Evolutionary conservation across 2,888 invertebrate species (phyloP).

Genomic region (Trachelus tabidus): DNA sequence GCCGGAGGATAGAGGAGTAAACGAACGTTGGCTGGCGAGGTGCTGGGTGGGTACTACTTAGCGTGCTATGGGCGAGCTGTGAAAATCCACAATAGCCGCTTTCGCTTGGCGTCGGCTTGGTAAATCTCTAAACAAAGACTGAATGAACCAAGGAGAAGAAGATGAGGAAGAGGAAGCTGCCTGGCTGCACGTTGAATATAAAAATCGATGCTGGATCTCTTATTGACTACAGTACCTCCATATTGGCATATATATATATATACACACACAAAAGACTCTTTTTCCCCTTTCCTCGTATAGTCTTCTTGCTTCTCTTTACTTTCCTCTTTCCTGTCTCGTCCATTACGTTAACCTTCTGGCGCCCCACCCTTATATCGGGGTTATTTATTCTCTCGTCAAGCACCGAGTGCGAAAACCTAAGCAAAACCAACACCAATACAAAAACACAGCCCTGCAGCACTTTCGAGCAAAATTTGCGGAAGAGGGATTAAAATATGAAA

Average conservation of each 20-base stretch:
- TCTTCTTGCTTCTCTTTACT: background rate
- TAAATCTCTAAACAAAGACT: slow-evolving; percentile 2
- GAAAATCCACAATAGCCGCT: background rate
- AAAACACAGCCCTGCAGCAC: background rate
- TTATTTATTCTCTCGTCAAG: background rate
- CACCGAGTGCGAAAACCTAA: background rate
- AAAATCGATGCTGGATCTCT: slow-evolving; percentile 1
- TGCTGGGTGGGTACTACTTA: background rate
- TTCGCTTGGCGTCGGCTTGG: background rate
- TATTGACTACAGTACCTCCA: background rate
- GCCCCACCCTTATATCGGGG: background rate
- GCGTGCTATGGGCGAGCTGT: slow-evolving; percentile 2
- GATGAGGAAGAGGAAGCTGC: background rate
- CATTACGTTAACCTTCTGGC: background rate
- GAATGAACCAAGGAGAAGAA: background rate
- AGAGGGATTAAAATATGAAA: background rate
- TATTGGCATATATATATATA: background rate
- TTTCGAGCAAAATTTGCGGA: background rate
- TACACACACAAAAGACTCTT: background rate
- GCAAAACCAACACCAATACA: background rate
- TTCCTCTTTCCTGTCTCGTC: background rate
- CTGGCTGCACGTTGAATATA: background rate
- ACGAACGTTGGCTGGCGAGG: background rate
- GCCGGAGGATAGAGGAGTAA: slow-evolving; percentile 23
- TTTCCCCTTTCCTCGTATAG: background rate